These are phyloP conservation scores for Chaetodon trifasciatus DNA, from an alignment of 2,797 vertebrate species.

Conservation along the genomic window DNA sequence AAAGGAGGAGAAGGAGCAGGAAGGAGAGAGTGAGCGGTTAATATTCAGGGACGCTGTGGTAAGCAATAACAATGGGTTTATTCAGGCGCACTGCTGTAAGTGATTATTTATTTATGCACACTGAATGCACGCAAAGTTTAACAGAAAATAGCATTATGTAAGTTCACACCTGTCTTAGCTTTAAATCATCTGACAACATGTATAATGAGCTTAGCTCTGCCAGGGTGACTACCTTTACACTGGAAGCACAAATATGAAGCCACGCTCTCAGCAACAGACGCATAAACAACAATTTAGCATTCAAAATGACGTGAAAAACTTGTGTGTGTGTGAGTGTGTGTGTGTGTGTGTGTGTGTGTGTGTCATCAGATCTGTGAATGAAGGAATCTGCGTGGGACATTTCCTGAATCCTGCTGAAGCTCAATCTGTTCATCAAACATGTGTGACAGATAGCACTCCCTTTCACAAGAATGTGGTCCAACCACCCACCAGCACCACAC, in stretches of 20 bases:
- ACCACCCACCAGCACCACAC: slow-evolving; percentile 61
- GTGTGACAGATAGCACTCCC: slow-evolving; percentile 77
- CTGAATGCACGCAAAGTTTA: slow-evolving; percentile 8
- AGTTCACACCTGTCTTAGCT: slow-evolving; percentile 46
- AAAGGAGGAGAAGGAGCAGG: slow-evolving; percentile 11
- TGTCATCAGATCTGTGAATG: slow-evolving; percentile 67
- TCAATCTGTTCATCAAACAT: slow-evolving; percentile 73
- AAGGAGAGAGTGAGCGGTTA: slow-evolving; percentile 25
- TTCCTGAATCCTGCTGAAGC: slow-evolving; percentile 63
- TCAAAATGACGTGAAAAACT: background rate
- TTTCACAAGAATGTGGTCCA: slow-evolving; percentile 80
- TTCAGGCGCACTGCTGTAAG: slow-evolving; percentile 27
- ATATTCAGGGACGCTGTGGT: slow-evolving; percentile 44
- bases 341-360: slow-evolving; percentile 25
- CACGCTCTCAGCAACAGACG: slow-evolving; percentile 29
- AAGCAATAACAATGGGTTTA: slow-evolving; percentile 46
- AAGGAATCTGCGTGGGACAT: slow-evolving; percentile 74
- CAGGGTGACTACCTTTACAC: slow-evolving; percentile 27
- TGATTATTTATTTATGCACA: slow-evolving; percentile 45
- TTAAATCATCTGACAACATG: slow-evolving; percentile 38
- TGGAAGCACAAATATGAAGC: slow-evolving; percentile 25
- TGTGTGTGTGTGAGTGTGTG: slow-evolving; percentile 32
- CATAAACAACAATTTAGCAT: slow-evolving; percentile 10
- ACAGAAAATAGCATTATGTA: slow-evolving; percentile 30
- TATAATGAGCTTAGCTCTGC: slow-evolving; percentile 49